These are phyloP conservation scores for Myotis lucifugus DNA, from an alignment of 2,113 vertebrate genomes.

Conservation along the genomic window DNA sequence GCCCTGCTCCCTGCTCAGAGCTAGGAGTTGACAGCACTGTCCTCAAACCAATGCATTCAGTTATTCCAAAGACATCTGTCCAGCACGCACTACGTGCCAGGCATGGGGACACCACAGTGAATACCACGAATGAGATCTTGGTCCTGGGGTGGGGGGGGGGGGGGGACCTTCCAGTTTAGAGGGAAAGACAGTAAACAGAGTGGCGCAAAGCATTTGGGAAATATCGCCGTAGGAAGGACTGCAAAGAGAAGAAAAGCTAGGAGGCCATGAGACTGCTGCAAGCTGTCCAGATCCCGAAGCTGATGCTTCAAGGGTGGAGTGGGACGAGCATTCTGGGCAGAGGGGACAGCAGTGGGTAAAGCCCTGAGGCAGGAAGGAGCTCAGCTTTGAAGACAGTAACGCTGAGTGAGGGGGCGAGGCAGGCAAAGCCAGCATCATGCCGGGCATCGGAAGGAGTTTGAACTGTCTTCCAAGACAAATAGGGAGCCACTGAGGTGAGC, in stretches of 20 bases:
- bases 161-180: slow-evolving; percentile 31
- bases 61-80: slow-evolving; percentile 54
- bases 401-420: background rate
- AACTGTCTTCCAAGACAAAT: background rate
- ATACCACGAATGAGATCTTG: background rate
- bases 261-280: background rate
- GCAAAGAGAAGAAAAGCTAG: background rate
- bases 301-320: background rate
- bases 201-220: background rate
- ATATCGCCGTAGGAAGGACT: background rate
- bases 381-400: background rate
- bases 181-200: background rate
- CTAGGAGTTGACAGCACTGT: slow-evolving; percentile 40
- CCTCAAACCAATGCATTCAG: slow-evolving; percentile 18
- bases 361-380: background rate
- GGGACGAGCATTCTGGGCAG: background rate
- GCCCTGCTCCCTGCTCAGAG: slow-evolving; percentile 49
- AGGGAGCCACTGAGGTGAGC: background rate
- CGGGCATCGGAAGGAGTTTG: background rate
- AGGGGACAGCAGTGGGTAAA: background rate
- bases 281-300: background rate
- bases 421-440: background rate
- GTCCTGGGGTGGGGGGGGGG: background rate
- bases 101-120: background rate
- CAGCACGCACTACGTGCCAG: background rate